Conservation (phyloP, 2,888 invertebrate species). For the Litoditis marina region DNA sequence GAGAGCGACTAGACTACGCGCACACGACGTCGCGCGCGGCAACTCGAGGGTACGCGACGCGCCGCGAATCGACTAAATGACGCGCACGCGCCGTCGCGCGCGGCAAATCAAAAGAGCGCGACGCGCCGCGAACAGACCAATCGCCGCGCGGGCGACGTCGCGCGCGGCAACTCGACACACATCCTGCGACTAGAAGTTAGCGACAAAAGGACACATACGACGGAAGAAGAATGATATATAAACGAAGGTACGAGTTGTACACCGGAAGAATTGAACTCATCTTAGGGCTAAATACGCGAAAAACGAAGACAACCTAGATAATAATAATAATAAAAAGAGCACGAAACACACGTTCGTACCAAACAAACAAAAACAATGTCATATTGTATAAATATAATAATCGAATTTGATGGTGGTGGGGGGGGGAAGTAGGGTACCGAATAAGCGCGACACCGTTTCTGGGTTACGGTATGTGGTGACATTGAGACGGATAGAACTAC, state of each 20-base stretch:
- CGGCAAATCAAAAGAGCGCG: neutral
- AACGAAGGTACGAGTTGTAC: neutral
- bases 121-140: neutral
- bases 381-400: too few relatives aligned
- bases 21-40: too few relatives aligned
- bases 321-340: neutral
- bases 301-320: neutral
- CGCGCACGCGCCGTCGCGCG: neutral
- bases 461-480: too few relatives aligned
- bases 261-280: too few relatives aligned
- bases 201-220: neutral
- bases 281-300: neutral
- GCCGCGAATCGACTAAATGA: neutral
- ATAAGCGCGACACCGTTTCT: too few relatives aligned
- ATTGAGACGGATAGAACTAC: too few relatives aligned
- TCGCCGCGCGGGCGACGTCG: neutral
- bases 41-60: neutral
- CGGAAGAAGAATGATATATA: neutral
- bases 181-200: neutral
- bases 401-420: too few relatives aligned
- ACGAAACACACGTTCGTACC: neutral
- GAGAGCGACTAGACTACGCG: too few relatives aligned
- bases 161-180: too few relatives aligned
- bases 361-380: neutral
- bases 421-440: too few relatives aligned